Percentiles rank a stretch among this genome's conserved stretches.
Evolutionary conservation across 92 coral and sea anemone species (phyloP).

Genomic region (Zoanthus sociatus): DNA sequence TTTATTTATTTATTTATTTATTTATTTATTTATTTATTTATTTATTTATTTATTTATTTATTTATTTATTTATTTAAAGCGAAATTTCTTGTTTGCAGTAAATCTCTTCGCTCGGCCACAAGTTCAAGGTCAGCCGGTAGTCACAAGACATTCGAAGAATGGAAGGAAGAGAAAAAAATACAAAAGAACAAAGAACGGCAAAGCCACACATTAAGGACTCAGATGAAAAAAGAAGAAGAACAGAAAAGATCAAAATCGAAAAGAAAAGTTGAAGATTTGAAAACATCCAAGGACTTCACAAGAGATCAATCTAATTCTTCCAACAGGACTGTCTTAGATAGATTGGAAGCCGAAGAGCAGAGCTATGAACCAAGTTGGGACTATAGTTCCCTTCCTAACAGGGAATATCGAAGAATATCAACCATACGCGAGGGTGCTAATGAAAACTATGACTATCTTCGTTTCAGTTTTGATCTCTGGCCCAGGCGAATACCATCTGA

Average conservation of each 20-base stretch:
- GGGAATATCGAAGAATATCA: slow-evolving; percentile 17
- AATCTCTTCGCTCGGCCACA: slow-evolving; percentile 68
- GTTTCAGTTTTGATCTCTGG: slow-evolving; percentile 42
- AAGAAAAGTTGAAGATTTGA: slow-evolving; percentile 84
- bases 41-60: no score
- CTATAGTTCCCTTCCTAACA: neutral
- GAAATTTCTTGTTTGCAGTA: slow-evolving; percentile 45
- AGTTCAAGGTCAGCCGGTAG: slow-evolving; percentile 73
- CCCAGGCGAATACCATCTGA: slow-evolving; percentile 26
- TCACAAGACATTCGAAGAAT: slow-evolving; percentile 85
- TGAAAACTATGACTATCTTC: slow-evolving; percentile 21
- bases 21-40: no score
- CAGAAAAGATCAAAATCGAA: slow-evolving; percentile 48
- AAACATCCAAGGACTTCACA: slow-evolving; percentile 59
- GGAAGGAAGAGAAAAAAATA: slow-evolving; percentile 85
- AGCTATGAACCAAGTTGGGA: neutral
- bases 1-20: no score
- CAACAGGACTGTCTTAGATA: neutral
- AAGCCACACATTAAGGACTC: slow-evolving; percentile 51
- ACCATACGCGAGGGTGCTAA: slow-evolving; percentile 19
- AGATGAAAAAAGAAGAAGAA: slow-evolving; percentile 59
- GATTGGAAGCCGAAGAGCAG: neutral
- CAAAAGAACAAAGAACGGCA: slow-evolving; percentile 64
- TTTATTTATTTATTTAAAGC: no score
- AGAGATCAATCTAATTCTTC: slow-evolving; percentile 45